phyloP scores from a whole-genome alignment of 2,888 invertebrate genomes.

The Muschampia plurimacula region DNA sequence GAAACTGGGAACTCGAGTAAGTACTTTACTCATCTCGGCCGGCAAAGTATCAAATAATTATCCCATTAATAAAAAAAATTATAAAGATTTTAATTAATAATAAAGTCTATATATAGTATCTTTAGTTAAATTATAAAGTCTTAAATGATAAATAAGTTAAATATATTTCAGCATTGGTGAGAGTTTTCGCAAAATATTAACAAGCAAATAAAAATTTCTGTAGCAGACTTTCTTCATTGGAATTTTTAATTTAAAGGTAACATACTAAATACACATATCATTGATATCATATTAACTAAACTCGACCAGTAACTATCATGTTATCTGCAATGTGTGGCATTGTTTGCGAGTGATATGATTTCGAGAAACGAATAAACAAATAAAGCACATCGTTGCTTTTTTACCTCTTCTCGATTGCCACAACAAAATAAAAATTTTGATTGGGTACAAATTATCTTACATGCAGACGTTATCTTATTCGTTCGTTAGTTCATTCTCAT shows the following conservation, averaged over 20 bases:
- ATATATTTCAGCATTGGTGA: neutral
- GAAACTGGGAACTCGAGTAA: slow-evolving; percentile 5
- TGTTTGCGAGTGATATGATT: slow-evolving; percentile 7
- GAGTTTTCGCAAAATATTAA: neutral
- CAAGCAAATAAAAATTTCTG: neutral
- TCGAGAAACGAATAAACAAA: slow-evolving; percentile 19
- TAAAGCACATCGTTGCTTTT: neutral
- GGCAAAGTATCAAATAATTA: neutral
- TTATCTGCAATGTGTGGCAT: neutral
- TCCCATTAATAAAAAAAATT: neutral
- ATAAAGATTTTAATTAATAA: neutral
- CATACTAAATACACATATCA: neutral
- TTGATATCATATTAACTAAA: neutral
- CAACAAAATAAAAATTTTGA: slow-evolving; percentile 5
- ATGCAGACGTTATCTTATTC: neutral
- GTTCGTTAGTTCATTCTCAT: neutral
- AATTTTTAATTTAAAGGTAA: neutral
- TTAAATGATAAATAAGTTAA: neutral
- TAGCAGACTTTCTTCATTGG: neutral
- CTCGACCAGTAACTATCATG: neutral
- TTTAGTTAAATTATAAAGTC: neutral
- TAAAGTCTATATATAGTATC: too few relatives aligned
- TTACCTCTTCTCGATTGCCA: slow-evolving; percentile 10
- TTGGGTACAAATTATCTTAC: neutral
- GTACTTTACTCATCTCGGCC: slow-evolving; percentile 2